A percentile compares a stretch with the other conserved stretches of the same genome.
These are phyloP conservation scores for Limenitis camilla DNA, from an alignment of 2,888 invertebrate species.

Conservation along the genomic window DNA sequence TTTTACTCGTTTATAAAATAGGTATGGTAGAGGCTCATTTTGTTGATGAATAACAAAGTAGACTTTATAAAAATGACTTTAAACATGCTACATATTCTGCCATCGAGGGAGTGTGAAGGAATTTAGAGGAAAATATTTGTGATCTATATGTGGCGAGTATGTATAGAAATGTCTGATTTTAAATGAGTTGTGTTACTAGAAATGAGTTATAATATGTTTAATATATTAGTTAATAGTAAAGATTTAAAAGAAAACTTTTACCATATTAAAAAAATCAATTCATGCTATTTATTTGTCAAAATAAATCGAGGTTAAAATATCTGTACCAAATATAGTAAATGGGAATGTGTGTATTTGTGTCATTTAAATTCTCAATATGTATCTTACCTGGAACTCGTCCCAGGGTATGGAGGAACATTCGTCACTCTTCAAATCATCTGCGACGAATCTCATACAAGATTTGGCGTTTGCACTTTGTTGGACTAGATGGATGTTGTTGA, in stretches of 20 bases:
- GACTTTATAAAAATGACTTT: conserved; percentile 14
- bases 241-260: not conserved
- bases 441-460: conserved; percentile 47
- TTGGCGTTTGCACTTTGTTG: conserved; percentile 47
- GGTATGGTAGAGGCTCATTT: conserved; percentile 19
- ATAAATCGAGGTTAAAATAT: not conserved
- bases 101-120: not conserved
- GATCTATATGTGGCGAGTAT: conserved; percentile 8
- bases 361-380: not conserved
- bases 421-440: conserved; percentile 79
- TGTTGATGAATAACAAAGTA: conserved; percentile 17
- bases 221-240: no score
- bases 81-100: conserved; percentile 16
- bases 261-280: no score
- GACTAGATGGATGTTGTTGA: conserved; percentile 59
- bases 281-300: not conserved
- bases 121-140: not conserved
- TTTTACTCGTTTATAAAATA: not conserved
- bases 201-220: conserved; percentile 1
- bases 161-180: conserved; percentile 5
- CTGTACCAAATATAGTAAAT: not conserved
- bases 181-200: not conserved
- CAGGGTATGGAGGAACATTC: conserved; percentile 92
- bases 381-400: conserved; percentile 93
- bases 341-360: not conserved